Conservation (phyloP, 2,888 invertebrate genomes). For the Drosophila atripex region DNA sequence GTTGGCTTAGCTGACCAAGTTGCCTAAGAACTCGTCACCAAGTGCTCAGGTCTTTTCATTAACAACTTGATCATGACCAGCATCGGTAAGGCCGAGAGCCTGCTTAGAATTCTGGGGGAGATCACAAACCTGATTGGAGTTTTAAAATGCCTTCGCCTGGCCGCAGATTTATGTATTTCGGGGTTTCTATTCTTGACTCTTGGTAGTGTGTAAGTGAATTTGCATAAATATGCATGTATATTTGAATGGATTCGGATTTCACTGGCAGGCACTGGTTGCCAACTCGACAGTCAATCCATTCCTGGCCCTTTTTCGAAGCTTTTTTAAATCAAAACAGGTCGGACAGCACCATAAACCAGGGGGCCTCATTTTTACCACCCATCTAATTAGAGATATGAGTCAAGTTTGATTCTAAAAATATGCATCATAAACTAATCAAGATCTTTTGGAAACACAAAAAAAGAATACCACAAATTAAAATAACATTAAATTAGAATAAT, state of each 20-base stretch:
- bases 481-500: not conserved
- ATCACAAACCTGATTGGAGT: constrained; percentile 67
- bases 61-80: constrained; percentile 70
- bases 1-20: constrained; percentile 33
- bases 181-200: constrained; percentile 50
- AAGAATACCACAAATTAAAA: not conserved
- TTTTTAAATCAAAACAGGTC: constrained; percentile 27
- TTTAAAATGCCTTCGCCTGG: constrained; percentile 43
- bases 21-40: constrained; percentile 52
- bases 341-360: constrained; percentile 14
- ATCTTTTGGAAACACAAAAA: constrained; percentile 1
- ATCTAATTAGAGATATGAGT: constrained; percentile 21
- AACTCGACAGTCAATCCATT: constrained; percentile 14
- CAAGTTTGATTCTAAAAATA: constrained; percentile 22
- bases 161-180: constrained; percentile 38
- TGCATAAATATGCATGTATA: constrained; percentile 48
- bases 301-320: constrained; percentile 26
- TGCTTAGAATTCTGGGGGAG: constrained; percentile 64
- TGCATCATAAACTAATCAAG: constrained; percentile 18
- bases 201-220: constrained; percentile 42
- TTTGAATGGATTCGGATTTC: constrained; percentile 7
- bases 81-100: constrained; percentile 58
- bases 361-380: constrained; percentile 24
- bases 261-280: constrained; percentile 11
- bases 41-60: constrained; percentile 63